Evolutionary conservation across 2,113 vertebrate genomes (phyloP), one percentile per base, ranked within the genome.

Genomic region (Salvelinus fontinalis): DNA sequence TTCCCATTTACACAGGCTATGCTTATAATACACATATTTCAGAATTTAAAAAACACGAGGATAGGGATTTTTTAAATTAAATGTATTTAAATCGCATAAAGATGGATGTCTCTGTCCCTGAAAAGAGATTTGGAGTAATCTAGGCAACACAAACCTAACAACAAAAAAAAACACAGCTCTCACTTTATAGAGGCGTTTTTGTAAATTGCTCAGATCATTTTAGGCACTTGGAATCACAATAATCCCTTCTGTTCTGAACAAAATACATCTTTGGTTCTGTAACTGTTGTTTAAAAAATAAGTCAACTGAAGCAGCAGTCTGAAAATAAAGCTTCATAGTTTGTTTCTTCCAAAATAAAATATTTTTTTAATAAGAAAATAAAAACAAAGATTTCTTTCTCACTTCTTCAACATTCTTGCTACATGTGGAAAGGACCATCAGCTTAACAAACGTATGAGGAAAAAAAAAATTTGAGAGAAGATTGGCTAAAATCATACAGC

Each of bases 141-240:
- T 82, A 89, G 86, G 87, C 90, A 88, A 92, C 85, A 87, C 64
- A 67, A 78, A 76, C 59, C 72, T 83, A 78, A 66, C 84, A 75
- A 86, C 81, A 86, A 26, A 27, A 27, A 34, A 34, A 34, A 6
- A 6, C 84, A 92, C 78, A 88, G 75, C 77, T 87, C 77, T 90
- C 84, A 87, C 71, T 85, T 87, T 84, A 90, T 84, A 88, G 72
- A 86, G 82, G 78, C 81, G 76, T 87, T 54, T 83, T 68, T 78
- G 81, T 86, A 91, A 86, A 88, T 89, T 82, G 80, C 77, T 82
- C 75, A 77, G 85, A 87, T 90, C 68, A 85, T 85, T 91, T 89
- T 84, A 94, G 93, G 92, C 93, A 94, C 93, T 92, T 93, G 85
- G 87, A 92, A 91, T 90, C 81, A 86, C 71, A 85, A 87, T 73